Base-by-base conservation (phyloP, 1,140 invertebrate genomes). In the Cataglyphis hispanica region DNA sequence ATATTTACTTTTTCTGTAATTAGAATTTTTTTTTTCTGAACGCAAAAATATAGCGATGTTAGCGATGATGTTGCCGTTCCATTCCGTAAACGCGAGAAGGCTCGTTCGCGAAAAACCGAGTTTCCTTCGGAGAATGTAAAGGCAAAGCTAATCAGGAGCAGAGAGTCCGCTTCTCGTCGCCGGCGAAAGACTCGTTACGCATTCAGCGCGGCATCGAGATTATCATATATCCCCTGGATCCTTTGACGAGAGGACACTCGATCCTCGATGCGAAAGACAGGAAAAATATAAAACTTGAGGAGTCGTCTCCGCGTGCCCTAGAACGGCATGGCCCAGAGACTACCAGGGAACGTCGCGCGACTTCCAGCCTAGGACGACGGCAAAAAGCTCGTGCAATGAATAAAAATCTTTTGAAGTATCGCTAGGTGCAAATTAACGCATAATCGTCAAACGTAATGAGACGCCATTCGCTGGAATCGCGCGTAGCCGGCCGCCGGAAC, bases 401-500 rank as follows among this genome's bases (percentile, higher is more conserved):
- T 95, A 95, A 95, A 95, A 95, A 95, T 89, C 94, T 94, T 94
- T 95, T 95, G 94, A 95, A 95, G 94, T 95, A 94, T 94, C 93
- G 92, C 93, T 93, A 92, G 93, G 93, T 93, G 94, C 90, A 95
- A 95, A 95, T 95, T 95, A 95, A 95, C 91, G 94, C 94, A 95
- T 95, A 95, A 95, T 95, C 94, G 94, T 94, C 94, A 95, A 95
- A 95, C 94, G 94, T 94, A 94, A 95, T 94, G 94, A 95, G 87
- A 86, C 91, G 85, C 50, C 56, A 40, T 56, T 76, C 84, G 64
- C 22, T 19, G 69, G 64, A 50, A 84, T 81, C 86, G 16, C 16
- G 46, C 46, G 84, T 58, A 58, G 31, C 70, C 31, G 70, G 70
- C 50, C 70, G 66, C 78, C 78, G 78, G 78, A 83, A 83, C 78